Percentiles rank a stretch among this genome's conserved stretches.
These are phyloP conservation scores for Drosophila repletoides DNA, from an alignment of 1,140 invertebrate species.

Conservation along the genomic window DNA sequence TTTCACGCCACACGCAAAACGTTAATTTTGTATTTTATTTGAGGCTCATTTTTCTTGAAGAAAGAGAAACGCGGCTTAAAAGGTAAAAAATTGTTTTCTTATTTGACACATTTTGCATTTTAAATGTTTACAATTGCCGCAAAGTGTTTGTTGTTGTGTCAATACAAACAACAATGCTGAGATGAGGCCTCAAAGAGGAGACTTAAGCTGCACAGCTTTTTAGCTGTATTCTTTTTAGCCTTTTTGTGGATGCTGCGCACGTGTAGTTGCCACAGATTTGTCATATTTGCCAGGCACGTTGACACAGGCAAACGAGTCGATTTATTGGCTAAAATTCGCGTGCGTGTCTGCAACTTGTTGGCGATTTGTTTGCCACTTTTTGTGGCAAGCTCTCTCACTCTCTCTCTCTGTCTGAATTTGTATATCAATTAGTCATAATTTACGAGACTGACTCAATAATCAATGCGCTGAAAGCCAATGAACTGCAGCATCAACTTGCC, in stretches of 20 bases:
- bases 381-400: no score
- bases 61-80: conserved; percentile 64
- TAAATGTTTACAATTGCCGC: conserved; percentile 70
- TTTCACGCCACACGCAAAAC: conserved; percentile 69
- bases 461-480: conserved; percentile 60
- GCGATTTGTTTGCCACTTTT: conserved; percentile 18
- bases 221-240: no score
- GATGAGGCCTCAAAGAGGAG: conserved; percentile 21
- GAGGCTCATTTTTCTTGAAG: conserved; percentile 66
- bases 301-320: conserved; percentile 39
- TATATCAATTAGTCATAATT: conserved; percentile 80
- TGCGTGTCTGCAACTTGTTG: conserved; percentile 53
- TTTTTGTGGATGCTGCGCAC: conserved; percentile 70
- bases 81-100: conserved; percentile 40
- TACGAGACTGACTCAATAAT: conserved; percentile 59
- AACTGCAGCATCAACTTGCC: conserved; percentile 35
- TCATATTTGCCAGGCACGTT: conserved; percentile 38
- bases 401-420: conserved; percentile 56
- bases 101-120: conserved; percentile 78
- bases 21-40: conserved; percentile 72
- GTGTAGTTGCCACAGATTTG: conserved; percentile 46
- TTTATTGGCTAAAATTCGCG: conserved; percentile 53
- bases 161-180: conserved; percentile 43
- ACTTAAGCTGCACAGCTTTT: conserved; percentile 27
- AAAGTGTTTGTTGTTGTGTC: conserved; percentile 67